Conservation (phyloP, 2,113 vertebrate genomes). For the Carlito syrichta region DNA sequence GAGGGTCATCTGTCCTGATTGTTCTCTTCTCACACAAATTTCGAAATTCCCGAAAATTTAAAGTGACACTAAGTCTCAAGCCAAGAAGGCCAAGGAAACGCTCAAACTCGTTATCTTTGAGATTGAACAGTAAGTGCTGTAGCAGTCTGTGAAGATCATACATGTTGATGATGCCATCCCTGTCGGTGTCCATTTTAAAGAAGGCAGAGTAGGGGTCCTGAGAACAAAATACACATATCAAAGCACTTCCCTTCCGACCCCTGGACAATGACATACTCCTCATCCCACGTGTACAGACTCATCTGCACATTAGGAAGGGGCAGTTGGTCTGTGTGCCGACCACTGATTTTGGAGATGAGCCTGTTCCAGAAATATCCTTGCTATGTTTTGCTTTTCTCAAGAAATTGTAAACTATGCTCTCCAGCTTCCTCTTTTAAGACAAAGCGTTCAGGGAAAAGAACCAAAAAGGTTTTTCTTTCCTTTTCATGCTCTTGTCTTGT, state of each 20-base stretch:
- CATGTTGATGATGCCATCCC: conserved; percentile 74
- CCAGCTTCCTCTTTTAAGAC: neutral
- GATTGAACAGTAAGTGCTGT: conserved; percentile 72
- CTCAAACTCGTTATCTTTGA: conserved; percentile 75
- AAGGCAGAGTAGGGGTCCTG: conserved; percentile 83
- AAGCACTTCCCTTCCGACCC: accelerated
- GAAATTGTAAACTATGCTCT: too few species aligned
- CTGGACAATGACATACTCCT: accelerated
- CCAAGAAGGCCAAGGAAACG: conserved; percentile 77
- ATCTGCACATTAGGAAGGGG: accelerated
- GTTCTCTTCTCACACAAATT: conserved; percentile 44
- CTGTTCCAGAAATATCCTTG: neutral
- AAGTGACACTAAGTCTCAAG: conserved; percentile 59
- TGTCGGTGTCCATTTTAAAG: conserved; percentile 78
- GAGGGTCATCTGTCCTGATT: accelerated
- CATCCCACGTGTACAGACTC: accelerated
- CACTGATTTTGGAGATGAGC: neutral
- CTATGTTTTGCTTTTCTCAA: neutral
- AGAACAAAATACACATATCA: neutral
- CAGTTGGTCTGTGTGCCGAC: accelerated
- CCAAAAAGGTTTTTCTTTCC: neutral
- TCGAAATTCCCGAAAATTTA: conserved; percentile 81
- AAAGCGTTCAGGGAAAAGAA: neutral
- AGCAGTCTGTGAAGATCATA: conserved; percentile 74
- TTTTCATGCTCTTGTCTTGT: accelerated